phyloP scores from a whole-genome alignment of 2,113 vertebrate genomes.

The Nannospalax galili region DNA sequence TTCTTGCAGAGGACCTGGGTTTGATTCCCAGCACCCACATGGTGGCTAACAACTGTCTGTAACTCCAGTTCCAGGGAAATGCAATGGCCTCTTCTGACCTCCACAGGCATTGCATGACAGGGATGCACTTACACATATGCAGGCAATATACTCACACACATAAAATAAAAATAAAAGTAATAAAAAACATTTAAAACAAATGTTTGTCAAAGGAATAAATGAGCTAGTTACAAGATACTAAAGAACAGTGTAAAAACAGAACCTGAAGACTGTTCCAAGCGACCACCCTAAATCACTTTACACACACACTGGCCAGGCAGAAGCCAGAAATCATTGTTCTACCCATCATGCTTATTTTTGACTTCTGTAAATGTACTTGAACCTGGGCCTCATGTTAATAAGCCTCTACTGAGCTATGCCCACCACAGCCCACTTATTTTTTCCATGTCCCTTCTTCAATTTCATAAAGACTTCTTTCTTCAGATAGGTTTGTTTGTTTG shows the following conservation, averaged over 20 bases:
- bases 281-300: not conserved
- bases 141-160: no score
- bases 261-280: not conserved
- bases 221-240: not conserved
- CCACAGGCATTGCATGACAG: no score
- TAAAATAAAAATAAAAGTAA: no score
- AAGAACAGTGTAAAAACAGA: not conserved
- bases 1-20: no score
- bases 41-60: no score
- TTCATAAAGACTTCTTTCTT: not conserved
- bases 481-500: constrained; percentile 35
- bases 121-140: no score
- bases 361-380: not conserved
- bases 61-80: no score
- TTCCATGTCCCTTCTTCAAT: not conserved
- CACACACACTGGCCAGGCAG: not conserved
- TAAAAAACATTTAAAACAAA: no score
- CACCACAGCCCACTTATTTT: not conserved
- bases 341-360: no score
- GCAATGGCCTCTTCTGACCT: no score
- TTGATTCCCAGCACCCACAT: no score
- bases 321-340: not conserved
- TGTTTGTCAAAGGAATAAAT: no score
- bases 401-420: not conserved
- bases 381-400: not conserved